Base-by-base conservation (phyloP, 1,140 invertebrate genomes). In the Rhizoglyphus robini region DNA sequence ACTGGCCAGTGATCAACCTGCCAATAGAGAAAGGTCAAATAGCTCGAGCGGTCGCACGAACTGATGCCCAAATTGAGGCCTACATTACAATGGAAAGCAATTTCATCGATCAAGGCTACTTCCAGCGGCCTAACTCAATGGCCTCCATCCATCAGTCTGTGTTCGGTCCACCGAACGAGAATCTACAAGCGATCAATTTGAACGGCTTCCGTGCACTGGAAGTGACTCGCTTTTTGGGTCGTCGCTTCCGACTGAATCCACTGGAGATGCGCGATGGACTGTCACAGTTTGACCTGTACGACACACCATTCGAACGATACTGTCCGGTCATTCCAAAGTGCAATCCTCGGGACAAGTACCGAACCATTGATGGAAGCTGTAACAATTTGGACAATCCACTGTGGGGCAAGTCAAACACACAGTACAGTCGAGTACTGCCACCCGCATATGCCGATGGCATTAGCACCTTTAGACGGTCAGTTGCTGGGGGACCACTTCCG, bases 321-420 rank as follows among this genome's bases (percentile, higher is more conserved):
- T 69, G 68, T 65, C 34, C 34, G 2, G 4, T 15, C 11, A 46
- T 31, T 30, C 66, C 65, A 0, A 11, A 27, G 2, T 69, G 68
- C 54, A 18, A 36, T 3, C 29, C 1, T 36, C 1, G 38, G 5
- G n/a, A 29, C 23, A 61, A 47, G 62, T 86, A 83, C 72, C 75
- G 87, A 15, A 82, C 77, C 5, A 76, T 82, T 48, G 85, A 88
- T 72, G 87, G 86, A 4, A 82, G 82, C 20, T 88, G 87, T 72
- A 88, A 88, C 72, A 86, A 88, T 72, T 72, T 82, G 0, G 70
- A 76, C 13, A 71, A 83, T 74, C 79, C 71, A 1, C 69, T 71
- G 73, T 82, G 79, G 78, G 79, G 78, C 8, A 73, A 72, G 72
- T 68, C 77, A 1, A 66, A 70, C 31, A 75, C 71, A 31, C 68